phyloP scores from a whole-genome alignment of 2,113 vertebrate species.

The Panthera uncia region DNA sequence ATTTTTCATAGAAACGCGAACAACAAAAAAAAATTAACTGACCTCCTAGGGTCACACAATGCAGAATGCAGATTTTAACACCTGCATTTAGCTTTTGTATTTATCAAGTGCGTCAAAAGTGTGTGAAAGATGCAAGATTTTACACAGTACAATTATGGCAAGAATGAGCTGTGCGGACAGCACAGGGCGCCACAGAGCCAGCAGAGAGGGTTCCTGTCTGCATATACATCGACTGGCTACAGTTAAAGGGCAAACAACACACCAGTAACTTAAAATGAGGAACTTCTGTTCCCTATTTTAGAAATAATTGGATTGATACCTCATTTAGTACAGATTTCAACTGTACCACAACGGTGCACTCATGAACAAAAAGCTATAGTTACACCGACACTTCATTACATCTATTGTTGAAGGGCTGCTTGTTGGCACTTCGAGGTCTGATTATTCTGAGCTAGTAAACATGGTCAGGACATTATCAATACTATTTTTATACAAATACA shows the following conservation, averaged over 20 bases:
- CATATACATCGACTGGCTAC: no score
- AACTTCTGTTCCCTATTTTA: neutral
- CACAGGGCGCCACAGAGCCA: neutral
- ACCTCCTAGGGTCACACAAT: neutral
- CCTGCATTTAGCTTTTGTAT: neutral
- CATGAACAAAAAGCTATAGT: neutral
- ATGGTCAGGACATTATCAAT: neutral
- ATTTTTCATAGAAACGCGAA: neutral
- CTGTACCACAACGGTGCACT: neutral
- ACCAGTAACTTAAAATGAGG: neutral
- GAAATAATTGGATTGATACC: neutral
- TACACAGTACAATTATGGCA: fast-evolving
- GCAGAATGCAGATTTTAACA: neutral
- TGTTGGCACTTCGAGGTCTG: neutral
- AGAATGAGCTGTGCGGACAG: neutral
- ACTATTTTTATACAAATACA: neutral
- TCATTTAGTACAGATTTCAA: neutral
- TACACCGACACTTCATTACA: neutral
- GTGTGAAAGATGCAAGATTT: neutral
- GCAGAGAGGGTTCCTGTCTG: neutral
- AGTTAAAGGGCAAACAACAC: neutral
- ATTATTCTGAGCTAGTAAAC: neutral
- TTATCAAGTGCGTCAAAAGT: neutral
- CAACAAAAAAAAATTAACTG: neutral
- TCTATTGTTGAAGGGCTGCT: no score